Base-by-base conservation (phyloP, 2,797 vertebrate genomes). In the Catharus ustulatus region DNA sequence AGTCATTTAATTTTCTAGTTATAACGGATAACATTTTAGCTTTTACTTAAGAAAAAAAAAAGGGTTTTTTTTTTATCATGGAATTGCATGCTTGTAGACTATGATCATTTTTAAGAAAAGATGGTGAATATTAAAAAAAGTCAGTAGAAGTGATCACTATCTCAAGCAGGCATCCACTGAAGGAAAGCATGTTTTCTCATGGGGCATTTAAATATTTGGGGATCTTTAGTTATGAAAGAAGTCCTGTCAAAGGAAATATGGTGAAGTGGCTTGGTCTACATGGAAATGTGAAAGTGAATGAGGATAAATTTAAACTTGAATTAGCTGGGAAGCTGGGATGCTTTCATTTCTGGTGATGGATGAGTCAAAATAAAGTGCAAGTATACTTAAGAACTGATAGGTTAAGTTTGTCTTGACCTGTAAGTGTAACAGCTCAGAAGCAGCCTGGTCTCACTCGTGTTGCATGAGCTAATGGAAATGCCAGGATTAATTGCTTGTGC, bases 391-490 rank as follows among this genome's bases (percentile, higher is more conserved):
- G 78, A 58, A 63, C 54, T 84, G 69, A 42, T 75, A 79, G 80
- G 78, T 90, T 46, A 87, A 62, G 59, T 89, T 77, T 85, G 55
- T 19, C 48, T 82, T 54, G 59, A 79, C 80, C 84, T 87, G 32
- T 34, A 43, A 80, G 59, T 57, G 66, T 90, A 67, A 62, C 49
- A 42, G 59, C 54, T 43, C 75, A 76, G 77, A 54, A 75, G 54
- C 61, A 92, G 78, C 63, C 43, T 83, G 48, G 54, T 69, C 63
- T 93, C 52, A 11, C 54, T 91, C 9, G 5, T 64, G 23, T 82
- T 93, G 54, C 73, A 75, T 1, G 0, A 74, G 63, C 79, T 91
- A 93, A 95, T 95, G 81, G 89, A 93, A 92, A 86, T 82, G 55
- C 63, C 79, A 73, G 40, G 46, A 54, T 89, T 80, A 94, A 85